Percentiles rank a stretch among this genome's conserved stretches.
Conservation (phyloP, 2,113 vertebrate species). For the Triplophysa siluroides region DNA sequence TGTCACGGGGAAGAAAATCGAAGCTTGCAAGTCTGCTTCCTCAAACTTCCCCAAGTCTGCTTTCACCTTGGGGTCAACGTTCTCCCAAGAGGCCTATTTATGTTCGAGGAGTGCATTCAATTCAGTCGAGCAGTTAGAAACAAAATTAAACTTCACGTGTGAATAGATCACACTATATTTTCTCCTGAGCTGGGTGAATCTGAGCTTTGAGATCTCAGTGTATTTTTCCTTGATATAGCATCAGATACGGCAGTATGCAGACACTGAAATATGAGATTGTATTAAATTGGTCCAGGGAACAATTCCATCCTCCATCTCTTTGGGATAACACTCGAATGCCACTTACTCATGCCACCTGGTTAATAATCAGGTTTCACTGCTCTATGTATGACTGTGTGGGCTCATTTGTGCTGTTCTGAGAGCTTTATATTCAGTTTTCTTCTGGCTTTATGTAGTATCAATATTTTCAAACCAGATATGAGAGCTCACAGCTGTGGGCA, state of each 20-base stretch:
- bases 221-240: conserved; percentile 3
- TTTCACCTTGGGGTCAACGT: no score
- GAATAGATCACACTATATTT: neutral
- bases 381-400: neutral
- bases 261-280: conserved; percentile 13
- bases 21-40: neutral
- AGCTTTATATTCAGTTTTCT: neutral
- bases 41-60: no score
- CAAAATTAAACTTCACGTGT: neutral
- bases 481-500: conserved; percentile 5
- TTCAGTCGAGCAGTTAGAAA: neutral
- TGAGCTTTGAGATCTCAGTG: neutral
- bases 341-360: conserved; percentile 9
- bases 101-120: neutral
- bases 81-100: neutral
- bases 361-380: conserved; percentile 22
- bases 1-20: conserved; percentile 1
- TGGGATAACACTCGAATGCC: neutral
- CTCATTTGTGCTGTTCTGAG: neutral
- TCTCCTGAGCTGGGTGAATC: neutral
- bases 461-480: neutral
- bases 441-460: neutral
- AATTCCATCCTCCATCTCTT: neutral
- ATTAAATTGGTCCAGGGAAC: neutral
- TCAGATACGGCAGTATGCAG: neutral